Conservation (phyloP, 2,113 vertebrate genomes). For the Vulpes vulpes region DNA sequence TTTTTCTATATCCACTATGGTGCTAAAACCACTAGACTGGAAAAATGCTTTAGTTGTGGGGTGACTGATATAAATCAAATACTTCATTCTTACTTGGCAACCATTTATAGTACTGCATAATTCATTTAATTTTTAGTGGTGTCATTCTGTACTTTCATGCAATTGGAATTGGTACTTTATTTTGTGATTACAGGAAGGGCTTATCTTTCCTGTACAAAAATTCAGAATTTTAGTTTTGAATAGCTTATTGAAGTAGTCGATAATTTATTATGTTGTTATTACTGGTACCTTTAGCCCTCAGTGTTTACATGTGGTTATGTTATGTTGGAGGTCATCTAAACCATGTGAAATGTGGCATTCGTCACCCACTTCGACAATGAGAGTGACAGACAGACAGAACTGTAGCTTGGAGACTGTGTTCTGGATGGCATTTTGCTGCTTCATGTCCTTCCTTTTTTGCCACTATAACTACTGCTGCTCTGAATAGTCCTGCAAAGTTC, state of each 20-base stretch:
- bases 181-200: background rate
- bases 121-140: slow-evolving; percentile 18
- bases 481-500: background rate
- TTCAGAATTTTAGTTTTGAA: background rate
- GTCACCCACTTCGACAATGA: background rate
- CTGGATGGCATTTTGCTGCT: background rate
- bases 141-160: background rate
- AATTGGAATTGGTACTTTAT: background rate
- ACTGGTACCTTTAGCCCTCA: background rate
- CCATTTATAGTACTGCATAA: background rate
- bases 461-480: background rate
- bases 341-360: background rate
- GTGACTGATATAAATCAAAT: background rate
- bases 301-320: background rate
- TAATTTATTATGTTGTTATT: background rate
- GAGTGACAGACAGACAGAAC: background rate
- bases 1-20: background rate
- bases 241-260: background rate
- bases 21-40: background rate
- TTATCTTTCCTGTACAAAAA: background rate
- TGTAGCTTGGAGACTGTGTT: background rate
- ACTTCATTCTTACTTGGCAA: slow-evolving; percentile 1
- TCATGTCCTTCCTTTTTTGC: background rate
- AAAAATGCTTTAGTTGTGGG: background rate
- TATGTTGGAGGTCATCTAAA: background rate